Conservation (phyloP, 1,140 invertebrate genomes). For the Pseudomyrmex sp. region DNA sequence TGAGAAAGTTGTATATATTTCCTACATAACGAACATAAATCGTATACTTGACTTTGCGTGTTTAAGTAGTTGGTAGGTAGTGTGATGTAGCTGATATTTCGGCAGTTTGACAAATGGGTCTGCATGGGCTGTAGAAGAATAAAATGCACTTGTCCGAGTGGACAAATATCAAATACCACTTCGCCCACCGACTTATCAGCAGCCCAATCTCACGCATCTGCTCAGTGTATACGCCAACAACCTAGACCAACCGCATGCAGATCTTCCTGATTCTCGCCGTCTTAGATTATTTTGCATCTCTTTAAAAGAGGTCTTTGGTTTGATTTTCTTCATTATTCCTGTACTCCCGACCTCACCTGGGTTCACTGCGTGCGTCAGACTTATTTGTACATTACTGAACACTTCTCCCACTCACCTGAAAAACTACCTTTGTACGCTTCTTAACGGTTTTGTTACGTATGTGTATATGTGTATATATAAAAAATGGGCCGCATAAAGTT, state of each 20-base stretch:
- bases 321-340: slow-evolving; percentile 67
- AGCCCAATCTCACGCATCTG: slow-evolving; percentile 74
- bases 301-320: slow-evolving; percentile 80
- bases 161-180: slow-evolving; percentile 77
- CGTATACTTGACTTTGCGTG: slow-evolving; percentile 15
- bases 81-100: slow-evolving; percentile 82
- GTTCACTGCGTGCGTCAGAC: background rate
- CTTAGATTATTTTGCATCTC: slow-evolving; percentile 70
- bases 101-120: slow-evolving; percentile 86
- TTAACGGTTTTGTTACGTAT: background rate
- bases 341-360: slow-evolving; percentile 14
- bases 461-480: no score
- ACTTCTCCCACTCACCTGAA: background rate
- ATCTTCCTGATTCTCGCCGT: slow-evolving; percentile 73
- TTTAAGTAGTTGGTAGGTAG: slow-evolving; percentile 61
- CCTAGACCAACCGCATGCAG: slow-evolving; percentile 79
- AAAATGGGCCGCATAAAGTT: no score
- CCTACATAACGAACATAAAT: background rate
- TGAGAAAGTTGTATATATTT: slow-evolving; percentile 22
- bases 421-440: background rate
- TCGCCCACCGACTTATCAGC: slow-evolving; percentile 72
- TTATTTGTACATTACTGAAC: background rate
- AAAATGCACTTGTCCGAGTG: slow-evolving; percentile 84
- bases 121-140: slow-evolving; percentile 85
- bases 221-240: slow-evolving; percentile 81